phyloP scores from a whole-genome alignment of 2,888 invertebrate species.

The Microplitis manilae region DNA sequence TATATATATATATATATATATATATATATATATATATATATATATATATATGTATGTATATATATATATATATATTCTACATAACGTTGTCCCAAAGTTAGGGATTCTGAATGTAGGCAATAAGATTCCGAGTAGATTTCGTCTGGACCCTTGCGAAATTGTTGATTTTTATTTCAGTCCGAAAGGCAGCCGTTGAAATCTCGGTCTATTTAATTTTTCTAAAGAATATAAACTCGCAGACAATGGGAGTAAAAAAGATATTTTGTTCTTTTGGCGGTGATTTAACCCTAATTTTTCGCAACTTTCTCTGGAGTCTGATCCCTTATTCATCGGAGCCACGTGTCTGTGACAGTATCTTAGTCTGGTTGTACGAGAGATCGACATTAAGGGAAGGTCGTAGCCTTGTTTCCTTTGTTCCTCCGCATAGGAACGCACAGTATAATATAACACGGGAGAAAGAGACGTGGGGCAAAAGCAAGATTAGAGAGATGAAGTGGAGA shows the following conservation, averaged over 20 bases:
- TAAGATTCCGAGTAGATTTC: slow-evolving; percentile 2
- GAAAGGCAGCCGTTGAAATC: background rate
- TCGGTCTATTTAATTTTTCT: too few relatives aligned
- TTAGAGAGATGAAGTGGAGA: slow-evolving; percentile 40
- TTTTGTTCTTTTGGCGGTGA: background rate
- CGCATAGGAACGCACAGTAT: background rate
- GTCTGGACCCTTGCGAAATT: slow-evolving; percentile 28
- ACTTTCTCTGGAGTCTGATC: slow-evolving; percentile 20
- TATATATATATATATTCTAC: background rate
- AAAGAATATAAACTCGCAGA: too few relatives aligned
- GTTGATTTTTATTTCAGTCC: slow-evolving; percentile 1
- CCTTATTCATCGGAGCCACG: slow-evolving; percentile 28
- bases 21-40: background rate
- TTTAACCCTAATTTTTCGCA: slow-evolving; percentile 29
- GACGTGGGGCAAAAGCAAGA: slow-evolving; percentile 30
- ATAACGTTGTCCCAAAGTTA: slow-evolving; percentile 13
- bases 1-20: background rate
- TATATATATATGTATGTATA: background rate
- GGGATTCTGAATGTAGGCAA: background rate
- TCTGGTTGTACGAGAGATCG: slow-evolving; percentile 42
- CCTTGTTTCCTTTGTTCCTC: slow-evolving; percentile 51
- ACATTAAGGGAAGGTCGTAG: slow-evolving; percentile 52
- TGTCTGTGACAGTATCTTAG: slow-evolving; percentile 32
- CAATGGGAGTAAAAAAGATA: too few relatives aligned
- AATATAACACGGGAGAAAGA: background rate